Base-by-base conservation (phyloP, 2,888 invertebrate species). In the Melanostoma mellinum region DNA sequence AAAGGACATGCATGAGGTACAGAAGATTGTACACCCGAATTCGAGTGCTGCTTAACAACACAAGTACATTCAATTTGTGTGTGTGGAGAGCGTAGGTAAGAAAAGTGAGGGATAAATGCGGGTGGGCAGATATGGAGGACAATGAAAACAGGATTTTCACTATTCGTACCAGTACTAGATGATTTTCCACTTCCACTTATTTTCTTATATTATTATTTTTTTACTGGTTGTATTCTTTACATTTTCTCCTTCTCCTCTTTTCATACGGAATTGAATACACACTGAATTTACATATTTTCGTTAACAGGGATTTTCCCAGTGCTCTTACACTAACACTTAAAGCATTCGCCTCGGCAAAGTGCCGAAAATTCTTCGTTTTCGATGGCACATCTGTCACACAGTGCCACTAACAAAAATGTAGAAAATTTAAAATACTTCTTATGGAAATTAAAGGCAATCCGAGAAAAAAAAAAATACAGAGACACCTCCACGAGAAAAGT, bases 261-360 rank as follows among this genome's bases (percentile, higher is more conserved):
- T 79, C 75, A 71, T 79, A 71, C 74, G 60, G 79, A 84, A 84
- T 79, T 79, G 84, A 84, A 84, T 84, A 84, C 84, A 84, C 84
- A 84, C 84, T 84, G 75, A 84, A 84, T 84, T 84, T 84, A 84
- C 84, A 79, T 84, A 84, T 84, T 84, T 84, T 79, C 79, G 79
- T 84, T 84, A 84, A 84, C 78, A 84, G 79, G 74, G 84, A 79
- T 79, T 84, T 82, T 79, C 79, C 74, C 79, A 84, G 65, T 73
- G 79, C 79, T 84, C 84, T 84, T 79, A 79, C 84, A 71, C 78
- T 84, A 79, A 78, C 84, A 84, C 60, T 79, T 60, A 69, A 63
- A 75, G 56, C 79, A 79, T 79, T 84, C 69, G 75, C 71, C 79
- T 75, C 61, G 74, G 53, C 71, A 84, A 74, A 60, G 75, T 79